Evolutionary conservation across 1,140 invertebrate species (phyloP), one percentile per base, ranked within the genome.

Genomic region (Diachasmimorpha longicaudata): DNA sequence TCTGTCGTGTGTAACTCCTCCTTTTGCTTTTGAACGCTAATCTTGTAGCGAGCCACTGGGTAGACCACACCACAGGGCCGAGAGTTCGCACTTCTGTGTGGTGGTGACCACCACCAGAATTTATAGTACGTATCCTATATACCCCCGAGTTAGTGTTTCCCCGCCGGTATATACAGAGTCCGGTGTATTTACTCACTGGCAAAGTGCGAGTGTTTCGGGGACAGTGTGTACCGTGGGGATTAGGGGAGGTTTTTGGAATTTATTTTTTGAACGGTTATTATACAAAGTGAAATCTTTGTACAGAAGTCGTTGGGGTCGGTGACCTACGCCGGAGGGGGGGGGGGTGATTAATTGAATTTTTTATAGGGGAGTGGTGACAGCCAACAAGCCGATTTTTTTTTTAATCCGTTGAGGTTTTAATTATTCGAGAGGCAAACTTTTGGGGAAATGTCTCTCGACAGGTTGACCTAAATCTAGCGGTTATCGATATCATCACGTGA

Each of bases 51-150:
- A 74, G 42, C 72, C 68, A 74, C 21, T 52, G 67, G 39, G 13
- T 16, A 70, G 72, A 73, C 76, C 68, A 74, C 76, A 68, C 72
- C 23, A 74, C 66, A 68, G 39, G 37, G 63, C 52, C 72, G 42
- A 70, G 70, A 71, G 70, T 71, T 71, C 23, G 36, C 25, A 46
- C 66, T 74, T 69, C 37, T 69, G 3, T 31, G 42, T 68, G 25
- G 36, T 68, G 14, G 37, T 52, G 25, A 52, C 63, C 66, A 69
- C 58, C 58, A 72, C 37, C 71, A 72, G 16, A 72, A 72, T 58
- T 68, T 68, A 44, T 66, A 10, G 58, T 63, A 63, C 58, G 58
- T 63, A 13, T 19, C 21, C 58, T 63, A 63, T 63, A 25, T 63
- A 31, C 21, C 21, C 21, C 21, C 13, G 39, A 42, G 39, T 63